Conservation (phyloP, 2,888 invertebrate species). For the Pyrrhosoma nymphula region DNA sequence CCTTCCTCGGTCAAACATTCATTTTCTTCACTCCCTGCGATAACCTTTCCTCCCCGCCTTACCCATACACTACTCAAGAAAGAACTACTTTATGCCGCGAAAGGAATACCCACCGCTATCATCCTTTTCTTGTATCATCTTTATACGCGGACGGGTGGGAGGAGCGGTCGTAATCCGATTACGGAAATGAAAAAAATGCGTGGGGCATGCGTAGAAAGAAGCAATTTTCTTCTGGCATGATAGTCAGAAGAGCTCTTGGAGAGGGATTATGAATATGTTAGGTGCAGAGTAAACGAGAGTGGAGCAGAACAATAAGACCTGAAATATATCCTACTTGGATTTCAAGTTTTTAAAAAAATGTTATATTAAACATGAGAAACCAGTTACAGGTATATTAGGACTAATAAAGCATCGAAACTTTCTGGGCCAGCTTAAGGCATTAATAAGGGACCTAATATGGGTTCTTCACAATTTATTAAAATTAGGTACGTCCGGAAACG, state of each 20-base stretch:
- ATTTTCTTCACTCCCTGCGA: slow-evolving; percentile 44
- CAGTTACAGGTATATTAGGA: too few relatives aligned
- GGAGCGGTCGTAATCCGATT: slow-evolving; percentile 53
- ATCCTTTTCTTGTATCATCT: slow-evolving; percentile 37
- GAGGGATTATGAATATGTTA: neutral
- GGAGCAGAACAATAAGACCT: too few relatives aligned
- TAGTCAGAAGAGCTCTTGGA: neutral
- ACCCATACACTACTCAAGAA: neutral
- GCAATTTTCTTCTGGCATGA: neutral
- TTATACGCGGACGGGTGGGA: slow-evolving; percentile 46
- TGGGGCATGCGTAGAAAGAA: neutral
- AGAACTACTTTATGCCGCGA: neutral
- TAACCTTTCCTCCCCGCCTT: slow-evolving; percentile 10
- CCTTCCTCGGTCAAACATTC: neutral
- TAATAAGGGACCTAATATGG: too few relatives aligned
- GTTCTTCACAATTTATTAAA: too few relatives aligned
- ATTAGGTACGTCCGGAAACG: too few relatives aligned
- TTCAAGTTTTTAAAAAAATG: too few relatives aligned
- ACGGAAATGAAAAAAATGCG: slow-evolving; percentile 50
- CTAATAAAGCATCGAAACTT: too few relatives aligned
- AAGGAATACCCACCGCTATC: slow-evolving; percentile 36
- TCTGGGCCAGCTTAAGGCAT: too few relatives aligned
- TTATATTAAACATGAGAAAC: too few relatives aligned
- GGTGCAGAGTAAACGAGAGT: neutral
- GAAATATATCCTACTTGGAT: too few relatives aligned